Conservation (phyloP, 1,140 invertebrate species). For the Pachypeltis micranthus region DNA sequence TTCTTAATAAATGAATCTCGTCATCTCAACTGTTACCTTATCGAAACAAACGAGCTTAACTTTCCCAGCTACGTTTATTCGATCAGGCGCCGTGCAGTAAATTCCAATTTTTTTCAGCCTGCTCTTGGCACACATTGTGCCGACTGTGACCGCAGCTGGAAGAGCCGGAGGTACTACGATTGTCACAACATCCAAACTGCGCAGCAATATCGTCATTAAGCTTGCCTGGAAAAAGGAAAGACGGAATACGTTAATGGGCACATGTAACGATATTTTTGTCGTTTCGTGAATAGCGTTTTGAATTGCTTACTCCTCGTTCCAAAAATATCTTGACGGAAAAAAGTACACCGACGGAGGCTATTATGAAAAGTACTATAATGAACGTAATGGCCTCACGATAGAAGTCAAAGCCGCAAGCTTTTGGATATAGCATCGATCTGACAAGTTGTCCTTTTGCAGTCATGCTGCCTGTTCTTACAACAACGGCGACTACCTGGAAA, state of each 20-base stretch:
- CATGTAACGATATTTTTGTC: too few species aligned
- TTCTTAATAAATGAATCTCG: too few species aligned
- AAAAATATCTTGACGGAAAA: conserved; percentile 45
- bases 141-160: conserved; percentile 86
- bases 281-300: neutral
- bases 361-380: conserved; percentile 42
- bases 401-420: conserved; percentile 80
- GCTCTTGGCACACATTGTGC: conserved; percentile 65
- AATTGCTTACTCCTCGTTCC: conserved; percentile 37
- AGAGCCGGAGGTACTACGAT: conserved; percentile 87
- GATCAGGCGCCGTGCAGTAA: conserved; percentile 77
- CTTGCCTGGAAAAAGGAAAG: conserved; percentile 31
- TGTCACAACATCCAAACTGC: conserved; percentile 78
- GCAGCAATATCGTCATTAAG: conserved; percentile 38
- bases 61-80: conserved; percentile 78
- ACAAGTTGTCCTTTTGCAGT: conserved; percentile 81
- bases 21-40: too few species aligned
- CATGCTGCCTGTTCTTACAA: conserved; percentile 71
- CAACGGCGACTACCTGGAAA: conserved; percentile 58
- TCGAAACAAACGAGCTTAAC: conserved; percentile 89
- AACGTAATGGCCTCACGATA: conserved; percentile 81
- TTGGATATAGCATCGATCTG: conserved; percentile 80
- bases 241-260: too few species aligned
- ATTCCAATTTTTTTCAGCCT: conserved; percentile 64
- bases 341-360: conserved; percentile 41